Evolutionary conservation across 2,797 vertebrate genomes (phyloP).

Genomic region (Erpetoichthys calabaricus): DNA sequence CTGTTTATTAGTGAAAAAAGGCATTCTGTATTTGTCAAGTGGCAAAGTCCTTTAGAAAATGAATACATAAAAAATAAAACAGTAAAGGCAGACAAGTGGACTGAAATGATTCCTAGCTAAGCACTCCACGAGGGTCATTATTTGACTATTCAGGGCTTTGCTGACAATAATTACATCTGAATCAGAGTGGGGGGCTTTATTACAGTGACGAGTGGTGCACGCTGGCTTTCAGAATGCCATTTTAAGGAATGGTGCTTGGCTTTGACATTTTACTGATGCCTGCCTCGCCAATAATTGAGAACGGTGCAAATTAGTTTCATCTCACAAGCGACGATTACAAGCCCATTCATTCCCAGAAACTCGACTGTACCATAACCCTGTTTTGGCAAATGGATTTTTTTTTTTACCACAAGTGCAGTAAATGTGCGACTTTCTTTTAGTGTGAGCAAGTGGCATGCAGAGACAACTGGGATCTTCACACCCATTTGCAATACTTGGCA

Average conservation of each 20-base stretch:
- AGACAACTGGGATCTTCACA: no score
- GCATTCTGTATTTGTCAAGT: background rate
- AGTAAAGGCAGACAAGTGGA: background rate
- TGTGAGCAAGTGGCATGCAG: no score
- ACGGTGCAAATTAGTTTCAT: slow-evolving; percentile 57
- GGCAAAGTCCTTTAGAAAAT: background rate
- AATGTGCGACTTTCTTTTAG: no score
- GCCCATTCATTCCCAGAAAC: no score
- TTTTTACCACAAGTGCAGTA: no score
- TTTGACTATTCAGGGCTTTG: background rate
- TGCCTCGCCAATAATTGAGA: background rate
- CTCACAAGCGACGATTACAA: slow-evolving; percentile 27
- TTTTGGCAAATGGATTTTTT: no score
- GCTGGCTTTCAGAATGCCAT: slow-evolving; percentile 46
- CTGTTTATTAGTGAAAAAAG: no score
- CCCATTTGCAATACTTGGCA: no score
- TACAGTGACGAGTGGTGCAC: slow-evolving; percentile 15
- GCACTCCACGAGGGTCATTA: background rate
- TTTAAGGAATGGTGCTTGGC: slow-evolving; percentile 52
- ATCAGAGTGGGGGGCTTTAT: slow-evolving; percentile 29
- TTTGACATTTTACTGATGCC: slow-evolving; percentile 26
- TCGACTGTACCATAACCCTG: no score
- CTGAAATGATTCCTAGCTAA: slow-evolving; percentile 1
- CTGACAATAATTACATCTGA: slow-evolving; percentile 3
- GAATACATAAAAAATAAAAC: background rate